Evolutionary conservation across 2,888 invertebrate genomes (phyloP).

Genomic region (Octodonta nipae): DNA sequence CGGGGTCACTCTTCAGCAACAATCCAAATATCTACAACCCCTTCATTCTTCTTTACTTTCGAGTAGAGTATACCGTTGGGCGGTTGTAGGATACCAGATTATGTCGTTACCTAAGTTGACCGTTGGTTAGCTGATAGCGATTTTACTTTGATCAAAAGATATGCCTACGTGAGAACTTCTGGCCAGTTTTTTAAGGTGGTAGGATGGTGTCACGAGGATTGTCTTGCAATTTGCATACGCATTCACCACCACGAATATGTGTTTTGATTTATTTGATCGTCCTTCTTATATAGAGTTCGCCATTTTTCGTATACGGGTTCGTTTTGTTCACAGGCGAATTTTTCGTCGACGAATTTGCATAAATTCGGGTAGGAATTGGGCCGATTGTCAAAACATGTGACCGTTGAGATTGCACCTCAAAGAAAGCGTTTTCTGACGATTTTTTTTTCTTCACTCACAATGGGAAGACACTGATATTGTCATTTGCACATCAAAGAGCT

Average conservation of each 20-base stretch:
- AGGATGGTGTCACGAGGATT: conserved; percentile 25
- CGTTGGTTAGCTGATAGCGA: conserved; percentile 21
- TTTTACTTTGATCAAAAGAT: conserved; percentile 23
- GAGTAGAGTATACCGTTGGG: conserved; percentile 13
- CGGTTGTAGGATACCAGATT: conserved; percentile 30
- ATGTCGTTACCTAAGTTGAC: conserved; percentile 38
- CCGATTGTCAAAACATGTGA: conserved; percentile 17
- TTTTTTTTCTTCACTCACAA: too few species aligned
- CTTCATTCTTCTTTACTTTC: background rate
- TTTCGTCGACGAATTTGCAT: conserved; percentile 13
- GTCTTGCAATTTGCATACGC: conserved; percentile 33
- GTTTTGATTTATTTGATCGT: conserved; percentile 34
- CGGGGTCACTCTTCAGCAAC: conserved; percentile 28
- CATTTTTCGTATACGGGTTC: conserved; percentile 1
- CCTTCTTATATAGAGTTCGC: conserved; percentile 6
- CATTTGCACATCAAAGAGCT: too few species aligned
- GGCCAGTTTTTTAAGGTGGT: conserved; percentile 11
- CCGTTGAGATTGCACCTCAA: too few species aligned
- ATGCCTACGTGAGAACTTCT: conserved; percentile 32
- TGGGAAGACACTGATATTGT: too few species aligned
- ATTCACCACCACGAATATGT: conserved; percentile 31
- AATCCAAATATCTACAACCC: conserved; percentile 17
- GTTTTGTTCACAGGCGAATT: conserved; percentile 12
- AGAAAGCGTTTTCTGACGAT: too few species aligned
- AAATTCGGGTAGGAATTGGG: conserved; percentile 11